Evolutionary conservation across 2,888 invertebrate genomes (phyloP), one percentile per base, ranked within the genome.

Genomic region (Smittia aterrima): DNA sequence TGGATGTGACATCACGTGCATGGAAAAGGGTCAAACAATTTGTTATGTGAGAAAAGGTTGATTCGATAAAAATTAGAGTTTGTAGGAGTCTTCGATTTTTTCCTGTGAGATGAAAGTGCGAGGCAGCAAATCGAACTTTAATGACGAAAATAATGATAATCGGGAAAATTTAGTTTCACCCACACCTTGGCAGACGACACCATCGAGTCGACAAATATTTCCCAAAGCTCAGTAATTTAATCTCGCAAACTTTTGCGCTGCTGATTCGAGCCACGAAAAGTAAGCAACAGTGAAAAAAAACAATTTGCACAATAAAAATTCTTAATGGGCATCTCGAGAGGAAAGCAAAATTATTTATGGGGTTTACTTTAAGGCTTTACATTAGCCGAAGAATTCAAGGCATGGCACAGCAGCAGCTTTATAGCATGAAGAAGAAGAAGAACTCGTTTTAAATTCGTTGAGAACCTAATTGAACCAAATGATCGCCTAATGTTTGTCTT

Each of bases 301-400:
- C 18, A 64, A 64, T 64, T 64, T 64, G 16, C 64, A 64, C 64
- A 64, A 64, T 27, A 64, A 64, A 64, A 24, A 64, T 27, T 3
- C 1, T 64, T 64, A 64, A 64, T 67, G 67, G 38, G 67, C 16
- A 67, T 16, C 38, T 4, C 53, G 41, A 70, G 70, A 70, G 32
- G 47, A 7, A 54, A 53, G 27, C 41, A 54, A 22, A 70, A 70
- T 70, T 54, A 70, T 70, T 70, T 70, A 70, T 70, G 70, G 41
- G 20, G 54, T 54, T 68, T 68, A 68, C 38, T 68, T 47, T 68
- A 38, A 38, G 16, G 47, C 68, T 68, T 16, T n/a, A n/a, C 47
- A n/a, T n/a, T n/a, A n/a, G n/a, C n/a, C 4, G 9, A 38, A 4
- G 38, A 38, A 38, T 38, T 4, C 4, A 38, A n/a, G n/a, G n/a